Evolutionary conservation across 1,140 invertebrate genomes (phyloP).

Genomic region (Psilanteris sp.): DNA sequence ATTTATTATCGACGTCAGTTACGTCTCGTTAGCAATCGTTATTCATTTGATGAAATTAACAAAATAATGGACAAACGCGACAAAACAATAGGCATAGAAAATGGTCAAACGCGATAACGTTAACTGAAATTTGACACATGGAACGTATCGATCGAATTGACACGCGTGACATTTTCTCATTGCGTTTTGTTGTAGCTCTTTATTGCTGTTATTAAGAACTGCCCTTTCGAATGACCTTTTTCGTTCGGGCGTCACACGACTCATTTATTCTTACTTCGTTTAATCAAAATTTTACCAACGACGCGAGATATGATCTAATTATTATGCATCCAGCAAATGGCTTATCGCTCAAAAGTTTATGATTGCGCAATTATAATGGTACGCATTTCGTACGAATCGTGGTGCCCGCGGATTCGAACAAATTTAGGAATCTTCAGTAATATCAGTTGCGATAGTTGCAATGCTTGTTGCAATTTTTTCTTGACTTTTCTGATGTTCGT

Average conservation of each 20-base stretch:
- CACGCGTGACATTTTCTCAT: conserved; percentile 39
- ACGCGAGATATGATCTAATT: not conserved
- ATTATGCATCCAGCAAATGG: no score
- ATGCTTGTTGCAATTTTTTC: not conserved
- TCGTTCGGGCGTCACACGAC: not conserved
- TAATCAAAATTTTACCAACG: not conserved
- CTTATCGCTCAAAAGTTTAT: no score
- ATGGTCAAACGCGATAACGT: not conserved
- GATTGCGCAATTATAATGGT: no score
- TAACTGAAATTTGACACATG: conserved; percentile 15
- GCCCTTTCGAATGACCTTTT: conserved; percentile 44
- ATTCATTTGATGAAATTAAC: not conserved
- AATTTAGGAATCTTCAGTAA: no score
- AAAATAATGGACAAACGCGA: no score
- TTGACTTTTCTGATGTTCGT: conserved; percentile 3
- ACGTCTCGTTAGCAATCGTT: no score
- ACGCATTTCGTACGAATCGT: not conserved
- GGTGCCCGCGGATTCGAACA: conserved; percentile 5
- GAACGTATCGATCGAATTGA: conserved; percentile 25
- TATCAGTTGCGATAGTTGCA: not conserved
- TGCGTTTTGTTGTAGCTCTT: conserved; percentile 26
- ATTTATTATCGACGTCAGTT: no score
- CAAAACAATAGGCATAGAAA: no score
- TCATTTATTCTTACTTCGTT: conserved; percentile 14
- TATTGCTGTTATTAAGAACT: conserved; percentile 22